These are phyloP conservation scores for Drosophila acutilabella DNA, from an alignment of 2,888 invertebrate genomes.

Conservation along the genomic window DNA sequence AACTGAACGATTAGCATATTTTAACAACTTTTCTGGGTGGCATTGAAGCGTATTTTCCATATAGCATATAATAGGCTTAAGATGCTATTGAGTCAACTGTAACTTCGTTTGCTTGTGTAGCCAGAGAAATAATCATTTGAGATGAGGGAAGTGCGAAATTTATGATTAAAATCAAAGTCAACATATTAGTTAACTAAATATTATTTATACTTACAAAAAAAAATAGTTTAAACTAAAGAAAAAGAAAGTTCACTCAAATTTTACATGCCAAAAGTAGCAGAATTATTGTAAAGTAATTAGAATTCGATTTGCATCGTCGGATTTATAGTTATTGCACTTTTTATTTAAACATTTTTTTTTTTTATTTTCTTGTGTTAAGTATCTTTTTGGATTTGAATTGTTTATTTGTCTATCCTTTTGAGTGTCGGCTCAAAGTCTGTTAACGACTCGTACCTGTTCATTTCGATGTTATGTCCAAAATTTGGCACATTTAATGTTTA, in stretches of 20 bases:
- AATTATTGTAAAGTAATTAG: constrained; percentile 57
- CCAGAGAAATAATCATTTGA: no score
- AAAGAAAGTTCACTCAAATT: constrained; percentile 12
- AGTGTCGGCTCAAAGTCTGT: constrained; percentile 70
- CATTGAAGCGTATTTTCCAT: background rate
- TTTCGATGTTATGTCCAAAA: constrained; percentile 71
- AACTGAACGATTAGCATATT: constrained; percentile 32
- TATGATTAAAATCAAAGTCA: background rate
- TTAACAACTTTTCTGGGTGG: constrained; percentile 17
- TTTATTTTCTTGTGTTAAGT: constrained; percentile 15
- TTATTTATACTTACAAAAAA: background rate
- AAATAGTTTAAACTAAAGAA: background rate
- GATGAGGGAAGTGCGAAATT: no score
- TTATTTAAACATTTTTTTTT: background rate
- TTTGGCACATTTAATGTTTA: constrained; percentile 78
- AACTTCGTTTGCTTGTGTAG: background rate
- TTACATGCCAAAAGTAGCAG: constrained; percentile 31
- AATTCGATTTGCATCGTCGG: constrained; percentile 78
- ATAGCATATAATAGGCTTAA: background rate
- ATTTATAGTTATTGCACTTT: constrained; percentile 40
- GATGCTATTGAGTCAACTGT: constrained; percentile 1
- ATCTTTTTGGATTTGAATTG: constrained; percentile 22
- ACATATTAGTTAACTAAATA: background rate
- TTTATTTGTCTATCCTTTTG: constrained; percentile 55
- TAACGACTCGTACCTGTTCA: constrained; percentile 32